These are phyloP conservation scores for Gasterosteus aculeatus DNA, from an alignment of 2,113 vertebrate genomes.

Conservation along the genomic window DNA sequence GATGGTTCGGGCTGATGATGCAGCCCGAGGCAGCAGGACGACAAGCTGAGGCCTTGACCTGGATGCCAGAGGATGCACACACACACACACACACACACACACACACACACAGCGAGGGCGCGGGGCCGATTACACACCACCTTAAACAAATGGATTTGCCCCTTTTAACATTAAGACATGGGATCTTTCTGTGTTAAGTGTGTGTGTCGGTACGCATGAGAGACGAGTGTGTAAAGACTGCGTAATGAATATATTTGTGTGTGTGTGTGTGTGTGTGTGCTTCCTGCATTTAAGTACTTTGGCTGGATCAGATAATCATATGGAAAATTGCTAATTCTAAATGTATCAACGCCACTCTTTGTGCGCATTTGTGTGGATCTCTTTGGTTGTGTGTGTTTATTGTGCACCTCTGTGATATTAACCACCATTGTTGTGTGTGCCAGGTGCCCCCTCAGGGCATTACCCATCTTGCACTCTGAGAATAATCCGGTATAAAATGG, in stretches of 20 bases:
- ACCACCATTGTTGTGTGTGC: slow-evolving; percentile 19
- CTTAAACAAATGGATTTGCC: slow-evolving; percentile 75
- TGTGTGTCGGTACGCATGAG: slow-evolving; percentile 13
- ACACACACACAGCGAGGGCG: slow-evolving; percentile 60
- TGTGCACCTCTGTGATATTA: slow-evolving; percentile 27
- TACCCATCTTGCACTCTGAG: slow-evolving; percentile 79
- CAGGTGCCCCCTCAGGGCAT: slow-evolving; percentile 72
- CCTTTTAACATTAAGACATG: slow-evolving; percentile 70
- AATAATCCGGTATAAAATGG: slow-evolving; percentile 83
- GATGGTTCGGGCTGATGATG: slow-evolving; percentile 78
- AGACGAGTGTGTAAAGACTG: slow-evolving; percentile 28
- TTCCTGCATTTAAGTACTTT: slow-evolving; percentile 13
- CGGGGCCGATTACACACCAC: slow-evolving; percentile 68
- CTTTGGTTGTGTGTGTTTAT: slow-evolving; percentile 25
- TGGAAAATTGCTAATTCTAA: slow-evolving; percentile 37
- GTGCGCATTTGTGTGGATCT: slow-evolving; percentile 5
- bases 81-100: slow-evolving; percentile 19
- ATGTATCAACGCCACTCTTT: slow-evolving; percentile 37
- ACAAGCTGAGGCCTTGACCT: slow-evolving; percentile 75
- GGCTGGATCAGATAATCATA: slow-evolving; percentile 44
- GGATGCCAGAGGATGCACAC: slow-evolving; percentile 64
- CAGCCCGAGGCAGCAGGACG: slow-evolving; percentile 72
- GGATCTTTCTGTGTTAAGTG: slow-evolving; percentile 24
- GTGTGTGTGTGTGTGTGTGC: slow-evolving; percentile 19
- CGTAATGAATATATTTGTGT: slow-evolving; percentile 8